Percentiles rank a stretch among this genome's conserved stretches.
phyloP scores from a whole-genome alignment of 2,797 vertebrate genomes.

The Echeneis naucrates region DNA sequence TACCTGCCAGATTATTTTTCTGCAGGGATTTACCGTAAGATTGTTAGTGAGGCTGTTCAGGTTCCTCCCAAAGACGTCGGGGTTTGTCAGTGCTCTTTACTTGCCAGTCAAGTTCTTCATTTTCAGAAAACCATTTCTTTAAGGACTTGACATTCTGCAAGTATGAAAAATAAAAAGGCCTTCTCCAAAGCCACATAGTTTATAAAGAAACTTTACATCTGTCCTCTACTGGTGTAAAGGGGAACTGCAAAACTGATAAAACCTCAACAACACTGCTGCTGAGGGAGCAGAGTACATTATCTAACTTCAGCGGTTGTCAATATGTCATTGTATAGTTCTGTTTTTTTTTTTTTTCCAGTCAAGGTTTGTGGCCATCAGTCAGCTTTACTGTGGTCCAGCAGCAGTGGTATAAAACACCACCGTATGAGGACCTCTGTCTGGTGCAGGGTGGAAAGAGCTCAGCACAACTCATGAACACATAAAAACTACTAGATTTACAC shows the following conservation, averaged over 20 bases:
- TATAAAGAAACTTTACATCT: neutral
- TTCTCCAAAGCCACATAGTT: neutral
- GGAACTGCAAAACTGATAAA: slow-evolving; percentile 13
- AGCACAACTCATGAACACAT: neutral
- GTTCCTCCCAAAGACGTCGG: neutral
- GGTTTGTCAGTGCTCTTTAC: neutral
- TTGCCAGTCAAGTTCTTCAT: neutral
- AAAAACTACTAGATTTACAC: slow-evolving; percentile 10
- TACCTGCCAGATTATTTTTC: neutral
- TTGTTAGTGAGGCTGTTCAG: neutral
- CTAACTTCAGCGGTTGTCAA: neutral
- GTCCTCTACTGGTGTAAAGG: slow-evolving; percentile 34
- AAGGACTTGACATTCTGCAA: neutral
- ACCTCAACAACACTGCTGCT: neutral
- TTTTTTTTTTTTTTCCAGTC: neutral
- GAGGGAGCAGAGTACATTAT: neutral
- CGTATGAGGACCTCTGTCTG: neutral
- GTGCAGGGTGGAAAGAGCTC: neutral
- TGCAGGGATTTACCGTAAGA: neutral
- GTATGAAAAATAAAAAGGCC: neutral
- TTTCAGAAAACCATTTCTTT: neutral
- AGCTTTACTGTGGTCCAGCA: neutral
- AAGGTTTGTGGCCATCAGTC: neutral
- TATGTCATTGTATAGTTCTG: no score
- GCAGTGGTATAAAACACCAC: neutral